phyloP scores from a whole-genome alignment of 2,888 invertebrate species.

The Camponotus fellah region DNA sequence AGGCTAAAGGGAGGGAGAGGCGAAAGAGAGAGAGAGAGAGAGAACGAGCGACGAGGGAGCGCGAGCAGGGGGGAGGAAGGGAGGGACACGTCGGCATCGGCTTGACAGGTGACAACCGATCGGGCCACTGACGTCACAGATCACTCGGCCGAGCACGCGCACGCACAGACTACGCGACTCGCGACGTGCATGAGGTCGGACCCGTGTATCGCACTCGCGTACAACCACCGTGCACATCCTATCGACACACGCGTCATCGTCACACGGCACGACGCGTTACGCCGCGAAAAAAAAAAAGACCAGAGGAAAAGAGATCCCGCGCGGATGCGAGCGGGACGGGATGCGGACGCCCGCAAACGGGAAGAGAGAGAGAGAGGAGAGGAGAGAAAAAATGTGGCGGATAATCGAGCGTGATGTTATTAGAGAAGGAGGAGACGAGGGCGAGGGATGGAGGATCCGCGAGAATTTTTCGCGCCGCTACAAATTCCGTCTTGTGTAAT shows the following conservation, averaged over 20 bases:
- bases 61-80: constrained; percentile 4
- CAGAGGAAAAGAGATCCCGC: constrained; percentile 38
- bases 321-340: not conserved
- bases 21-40: constrained; percentile 48
- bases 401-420: constrained; percentile 2
- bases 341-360: not conserved
- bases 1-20: constrained; percentile 51
- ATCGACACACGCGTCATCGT: constrained; percentile 61
- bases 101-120: constrained; percentile 84
- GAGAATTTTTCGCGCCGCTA: constrained; percentile 68
- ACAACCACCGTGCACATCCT: constrained; percentile 63
- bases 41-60: not conserved
- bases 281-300: constrained; percentile 52
- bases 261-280: constrained; percentile 57
- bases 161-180: constrained; percentile 65
- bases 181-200: constrained; percentile 57
- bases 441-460: not conserved
- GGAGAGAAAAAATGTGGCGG: not conserved
- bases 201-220: constrained; percentile 67
- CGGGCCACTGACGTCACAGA: constrained; percentile 84
- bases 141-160: constrained; percentile 75
- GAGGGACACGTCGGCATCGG: constrained; percentile 75
- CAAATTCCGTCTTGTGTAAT: not conserved
- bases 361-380: not conserved
- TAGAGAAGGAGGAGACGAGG: not conserved